These are phyloP conservation scores for Phortica variegata DNA, from an alignment of 1,140 invertebrate genomes.

Conservation along the genomic window DNA sequence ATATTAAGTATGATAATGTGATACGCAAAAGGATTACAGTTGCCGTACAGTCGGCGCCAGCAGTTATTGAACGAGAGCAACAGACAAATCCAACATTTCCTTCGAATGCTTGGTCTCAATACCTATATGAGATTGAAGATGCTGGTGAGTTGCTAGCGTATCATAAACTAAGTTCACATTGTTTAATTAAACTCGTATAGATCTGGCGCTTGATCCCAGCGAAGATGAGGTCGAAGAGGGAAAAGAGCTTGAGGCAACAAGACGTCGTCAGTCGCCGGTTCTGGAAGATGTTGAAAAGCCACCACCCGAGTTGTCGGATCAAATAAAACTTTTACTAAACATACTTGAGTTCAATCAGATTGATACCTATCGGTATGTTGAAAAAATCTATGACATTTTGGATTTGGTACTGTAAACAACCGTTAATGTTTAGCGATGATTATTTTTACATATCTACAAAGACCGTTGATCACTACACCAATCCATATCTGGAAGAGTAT, in stretches of 20 bases:
- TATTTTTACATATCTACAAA: conserved; percentile 38
- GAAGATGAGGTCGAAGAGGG: conserved; percentile 40
- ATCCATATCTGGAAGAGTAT: conserved; percentile 44
- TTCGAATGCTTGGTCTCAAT: conserved; percentile 68
- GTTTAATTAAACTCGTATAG: too few species aligned
- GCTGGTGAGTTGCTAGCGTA: conserved; percentile 25
- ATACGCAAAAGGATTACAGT: conserved; percentile 60
- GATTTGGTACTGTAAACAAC: not conserved
- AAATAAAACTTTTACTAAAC: conserved; percentile 40
- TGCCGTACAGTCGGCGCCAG: conserved; percentile 59
- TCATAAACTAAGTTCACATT: too few species aligned
- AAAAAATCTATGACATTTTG: not conserved
- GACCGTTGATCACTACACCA: conserved; percentile 36
- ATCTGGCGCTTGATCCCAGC: conserved; percentile 37
- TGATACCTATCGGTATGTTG: conserved; percentile 46
- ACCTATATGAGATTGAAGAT: conserved; percentile 58
- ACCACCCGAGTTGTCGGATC: conserved; percentile 32
- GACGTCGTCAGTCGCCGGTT: not conserved
- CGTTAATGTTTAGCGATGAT: conserved; percentile 37
- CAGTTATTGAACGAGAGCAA: conserved; percentile 57
- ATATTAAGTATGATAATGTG: conserved; percentile 63
- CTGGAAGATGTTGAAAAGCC: conserved; percentile 16
- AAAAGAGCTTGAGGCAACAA: conserved; percentile 8
- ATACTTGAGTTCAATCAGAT: conserved; percentile 55
- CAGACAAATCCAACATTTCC: conserved; percentile 69